Evolutionary conservation across 1,140 invertebrate species (phyloP), one percentile per base, ranked within the genome.

Genomic region (Drosophila bifasciata): DNA sequence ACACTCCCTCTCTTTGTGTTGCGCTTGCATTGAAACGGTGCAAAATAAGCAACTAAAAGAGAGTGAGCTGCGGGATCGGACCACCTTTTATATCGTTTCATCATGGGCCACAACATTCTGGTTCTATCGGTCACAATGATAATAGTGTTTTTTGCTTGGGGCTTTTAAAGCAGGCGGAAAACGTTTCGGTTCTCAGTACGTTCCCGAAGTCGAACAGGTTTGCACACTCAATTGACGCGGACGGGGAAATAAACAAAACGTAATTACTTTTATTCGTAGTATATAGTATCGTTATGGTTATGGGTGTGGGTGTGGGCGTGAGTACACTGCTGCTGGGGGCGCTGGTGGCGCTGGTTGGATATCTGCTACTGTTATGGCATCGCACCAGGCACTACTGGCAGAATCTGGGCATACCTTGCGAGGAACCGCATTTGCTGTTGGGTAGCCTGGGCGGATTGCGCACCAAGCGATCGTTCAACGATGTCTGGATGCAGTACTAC

Each of bases 331-430:
- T 88, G 13, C 5, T 85, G 8, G 50, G 67, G 7, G 76, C 50
- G 2, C 32, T 76, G 13, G 5, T 80, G 40, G 60, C 57, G 17
- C 5, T 89, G 1, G 0, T 75, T 11, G 64, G 19, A 3, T 80
- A 80, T 32, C n/a, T 80, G 0, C 16, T 78, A 9, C 8, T 57
- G 5, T 44, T 41, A 25, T 23, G 72, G 41, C 70, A 55, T 3
- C 62, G 44, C 2, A 53, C 56, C n/a, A 39, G 79, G 46, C 49
- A 68, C 1, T 76, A 91, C 60, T 93, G 93, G 93, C 81, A 90
- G 50, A 70, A 69, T 1, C 68, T 76, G 49, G 91, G 92, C 6
- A 90, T 94, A 8, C 85, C 91, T 0, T 92, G 92, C 46, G 76
- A 93, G 0, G 70, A 84, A n/a, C 92, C 92, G 0, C 64, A 69